phyloP scores from a whole-genome alignment of 2,888 invertebrate species.

The Agrenia bidenticulata region DNA sequence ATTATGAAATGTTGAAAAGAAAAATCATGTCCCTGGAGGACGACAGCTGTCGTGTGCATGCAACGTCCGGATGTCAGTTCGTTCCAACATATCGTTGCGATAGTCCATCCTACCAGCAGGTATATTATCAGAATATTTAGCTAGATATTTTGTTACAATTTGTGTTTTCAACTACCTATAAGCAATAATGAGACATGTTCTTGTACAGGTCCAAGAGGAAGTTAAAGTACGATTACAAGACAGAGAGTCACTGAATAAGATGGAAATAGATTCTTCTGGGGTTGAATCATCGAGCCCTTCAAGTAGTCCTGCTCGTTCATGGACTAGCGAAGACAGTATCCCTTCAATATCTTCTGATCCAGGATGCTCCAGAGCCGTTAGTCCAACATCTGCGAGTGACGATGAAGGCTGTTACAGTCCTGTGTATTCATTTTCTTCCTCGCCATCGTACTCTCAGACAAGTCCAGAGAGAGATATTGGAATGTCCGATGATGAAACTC shows the following conservation, averaged over 20 bases:
- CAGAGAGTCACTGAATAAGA: constrained; percentile 5
- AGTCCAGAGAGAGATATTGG: constrained; percentile 15
- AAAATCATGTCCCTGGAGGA: constrained; percentile 36
- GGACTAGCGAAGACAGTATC: constrained; percentile 34
- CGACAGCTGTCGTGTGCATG: constrained; percentile 30
- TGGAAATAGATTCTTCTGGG: constrained; percentile 21
- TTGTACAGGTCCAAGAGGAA: constrained; percentile 36
- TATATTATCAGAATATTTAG: constrained; percentile 13
- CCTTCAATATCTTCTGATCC: constrained; percentile 16
- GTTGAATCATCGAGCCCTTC: constrained; percentile 37
- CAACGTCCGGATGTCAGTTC: constrained; percentile 26
- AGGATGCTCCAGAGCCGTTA: constrained; percentile 1
- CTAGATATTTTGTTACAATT: not conserved
- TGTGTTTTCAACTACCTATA: not conserved
- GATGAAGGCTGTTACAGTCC: constrained; percentile 38
- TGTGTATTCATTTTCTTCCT: not conserved
- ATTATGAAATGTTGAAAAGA: constrained; percentile 29
- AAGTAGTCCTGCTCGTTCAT: constrained; percentile 34
- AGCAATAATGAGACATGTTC: too few species aligned
- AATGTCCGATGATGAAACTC: not conserved
- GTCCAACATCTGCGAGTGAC: constrained; percentile 32
- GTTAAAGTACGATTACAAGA: constrained; percentile 24
- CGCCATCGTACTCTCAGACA: constrained; percentile 5
- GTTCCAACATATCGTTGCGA: constrained; percentile 35
- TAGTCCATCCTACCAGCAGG: constrained; percentile 41